Evolutionary conservation across 2,113 vertebrate genomes (phyloP), one percentile per base, ranked within the genome.

Genomic region (Aspidoscelis tigris): DNA sequence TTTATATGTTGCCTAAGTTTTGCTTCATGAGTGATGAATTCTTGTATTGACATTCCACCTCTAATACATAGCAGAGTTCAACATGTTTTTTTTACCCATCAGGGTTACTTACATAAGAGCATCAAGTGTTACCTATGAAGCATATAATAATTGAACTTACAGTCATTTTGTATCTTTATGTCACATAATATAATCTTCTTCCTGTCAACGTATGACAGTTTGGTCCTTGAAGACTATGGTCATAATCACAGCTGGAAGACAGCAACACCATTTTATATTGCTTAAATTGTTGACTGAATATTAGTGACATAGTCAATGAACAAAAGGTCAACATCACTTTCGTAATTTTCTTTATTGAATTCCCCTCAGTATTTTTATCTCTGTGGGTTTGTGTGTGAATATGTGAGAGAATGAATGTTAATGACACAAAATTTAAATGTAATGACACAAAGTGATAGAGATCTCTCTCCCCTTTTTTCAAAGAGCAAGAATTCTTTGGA

Each of bases 321-420:
- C 21, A 68, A 10, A 84, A 89, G 50, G 86, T 91, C 91, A 91
- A 73, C 77, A 61, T 16, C 12, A 20, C 86, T 93, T 87, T 87
- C n/a, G 88, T 84, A 61, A 84, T 22, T 84, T 8, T 86, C 91
- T 90, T 89, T 84, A 61, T 83, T 79, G 84, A 85, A 90, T 85
- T 79, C 14, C 84, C 71, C 16, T 85, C 58, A 61, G 58, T 74
- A 16, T 71, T 16, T 1, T 24, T 68, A 7, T 43, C 7, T 58
- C 3, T 58, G 86, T 76, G 2, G 0, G 24, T 21, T 11, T 33
- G 43, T 43, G 11, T 44, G 71, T 3, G 16, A 24, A 10, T 18
- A 11, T 24, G 22, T 4, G 2, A 12, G 12, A 84, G 75, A 84
- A 61, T 26, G 20, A 64, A 84, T 9, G 55, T 74, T 81, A 33